A percentile compares a stretch with the other conserved stretches of the same genome.
These are phyloP conservation scores for Arvicanthis niloticus DNA, from an alignment of 2,113 vertebrate genomes.

Conservation along the genomic window DNA sequence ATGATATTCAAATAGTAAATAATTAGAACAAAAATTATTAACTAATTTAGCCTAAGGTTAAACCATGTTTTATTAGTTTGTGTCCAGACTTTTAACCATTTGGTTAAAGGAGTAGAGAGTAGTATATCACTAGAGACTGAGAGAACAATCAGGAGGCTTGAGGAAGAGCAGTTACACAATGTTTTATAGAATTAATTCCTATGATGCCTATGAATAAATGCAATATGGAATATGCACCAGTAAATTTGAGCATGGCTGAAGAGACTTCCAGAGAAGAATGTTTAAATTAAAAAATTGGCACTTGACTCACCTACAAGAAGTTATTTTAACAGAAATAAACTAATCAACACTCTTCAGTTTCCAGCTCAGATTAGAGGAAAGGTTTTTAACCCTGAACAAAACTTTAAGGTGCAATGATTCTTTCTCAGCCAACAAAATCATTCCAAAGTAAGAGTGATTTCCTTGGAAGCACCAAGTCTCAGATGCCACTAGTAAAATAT, in stretches of 20 bases:
- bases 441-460: not conserved
- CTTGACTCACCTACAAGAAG: not conserved
- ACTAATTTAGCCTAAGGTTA: not conserved
- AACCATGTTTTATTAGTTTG: not conserved
- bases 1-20: not conserved
- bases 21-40: not conserved
- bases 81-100: too few species aligned
- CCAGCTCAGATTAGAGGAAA: not conserved
- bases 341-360: not conserved
- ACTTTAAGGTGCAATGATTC: not conserved
- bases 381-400: not conserved
- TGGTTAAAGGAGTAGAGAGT: not conserved
- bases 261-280: not conserved
- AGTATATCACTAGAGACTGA: not conserved
- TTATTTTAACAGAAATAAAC: not conserved
- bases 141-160: not conserved
- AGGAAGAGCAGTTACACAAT: not conserved
- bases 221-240: too few species aligned
- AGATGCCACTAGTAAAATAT: not conserved
- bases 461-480: not conserved
- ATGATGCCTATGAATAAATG: not conserved
- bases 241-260: not conserved
- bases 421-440: not conserved
- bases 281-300: not conserved
- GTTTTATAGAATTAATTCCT: not conserved